phyloP scores from a whole-genome alignment of 2,888 invertebrate genomes.

The Platycheirus albimanus region DNA sequence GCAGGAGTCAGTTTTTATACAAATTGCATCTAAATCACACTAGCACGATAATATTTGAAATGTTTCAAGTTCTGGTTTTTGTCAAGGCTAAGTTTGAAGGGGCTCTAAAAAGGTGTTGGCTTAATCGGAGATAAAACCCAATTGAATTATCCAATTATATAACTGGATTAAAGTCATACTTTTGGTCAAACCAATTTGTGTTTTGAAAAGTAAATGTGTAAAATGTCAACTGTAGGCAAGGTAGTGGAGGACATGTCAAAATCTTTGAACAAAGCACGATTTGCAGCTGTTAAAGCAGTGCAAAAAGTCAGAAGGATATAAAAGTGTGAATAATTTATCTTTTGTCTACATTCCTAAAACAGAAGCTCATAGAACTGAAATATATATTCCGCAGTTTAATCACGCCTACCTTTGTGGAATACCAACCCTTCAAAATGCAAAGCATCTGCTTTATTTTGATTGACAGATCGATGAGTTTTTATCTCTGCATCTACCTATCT shows the following conservation, averaged over 20 bases:
- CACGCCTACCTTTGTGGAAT: neutral
- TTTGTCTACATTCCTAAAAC: too few species aligned
- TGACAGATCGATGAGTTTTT: neutral
- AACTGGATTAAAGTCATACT: too few species aligned
- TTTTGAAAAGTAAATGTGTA: too few species aligned
- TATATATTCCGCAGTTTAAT: neutral
- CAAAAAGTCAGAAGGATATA: too few species aligned
- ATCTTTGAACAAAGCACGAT: too few species aligned
- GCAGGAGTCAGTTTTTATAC: slow-evolving; percentile 27
- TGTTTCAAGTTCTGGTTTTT: slow-evolving; percentile 52
- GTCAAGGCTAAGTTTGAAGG: slow-evolving; percentile 6
- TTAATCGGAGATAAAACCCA: neutral
- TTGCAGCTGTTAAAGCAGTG: too few species aligned
- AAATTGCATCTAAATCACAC: slow-evolving; percentile 38
- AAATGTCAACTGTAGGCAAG: too few species aligned
- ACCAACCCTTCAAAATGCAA: neutral
- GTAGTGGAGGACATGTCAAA: too few species aligned
- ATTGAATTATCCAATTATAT: too few species aligned
- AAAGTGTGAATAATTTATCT: too few species aligned
- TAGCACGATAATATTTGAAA: slow-evolving; percentile 51
- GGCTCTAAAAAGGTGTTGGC: slow-evolving; percentile 2
- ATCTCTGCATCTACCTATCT: slow-evolving; percentile 6
- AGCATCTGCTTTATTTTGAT: slow-evolving; percentile 1
- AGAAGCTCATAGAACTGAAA: too few species aligned
- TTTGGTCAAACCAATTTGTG: too few species aligned